A percentile compares a stretch with the other conserved stretches of the same genome.
phyloP scores from a whole-genome alignment of 2,113 vertebrate species.

The Pelecanoides urinatrix region DNA sequence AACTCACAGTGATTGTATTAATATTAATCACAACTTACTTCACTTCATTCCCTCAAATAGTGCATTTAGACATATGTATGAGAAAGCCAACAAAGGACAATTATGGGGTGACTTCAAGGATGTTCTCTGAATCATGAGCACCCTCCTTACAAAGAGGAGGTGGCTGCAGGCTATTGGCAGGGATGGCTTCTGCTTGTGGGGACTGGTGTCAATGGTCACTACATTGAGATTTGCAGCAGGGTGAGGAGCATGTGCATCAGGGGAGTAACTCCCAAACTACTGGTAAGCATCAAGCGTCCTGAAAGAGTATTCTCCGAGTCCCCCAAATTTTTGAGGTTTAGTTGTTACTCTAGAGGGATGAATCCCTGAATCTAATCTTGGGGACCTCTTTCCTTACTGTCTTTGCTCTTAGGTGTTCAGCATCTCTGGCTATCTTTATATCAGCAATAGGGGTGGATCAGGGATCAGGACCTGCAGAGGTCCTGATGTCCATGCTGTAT shows the following conservation, averaged over 20 bases:
- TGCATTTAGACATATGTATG: background rate
- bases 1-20: background rate
- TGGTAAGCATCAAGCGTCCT: background rate
- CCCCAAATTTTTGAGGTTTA: background rate
- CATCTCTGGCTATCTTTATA: background rate
- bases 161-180: background rate
- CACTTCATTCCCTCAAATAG: background rate
- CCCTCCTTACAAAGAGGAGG: background rate
- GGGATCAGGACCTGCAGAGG: background rate
- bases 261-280: background rate
- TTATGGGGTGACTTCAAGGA: background rate
- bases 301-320: background rate
- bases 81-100: background rate
- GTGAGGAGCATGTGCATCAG: background rate
- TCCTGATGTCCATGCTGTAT: fast-evolving
- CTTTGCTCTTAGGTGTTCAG: background rate
- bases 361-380: background rate
- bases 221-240: background rate
- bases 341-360: background rate
- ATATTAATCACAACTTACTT: background rate
- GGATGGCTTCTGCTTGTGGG: background rate
- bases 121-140: background rate
- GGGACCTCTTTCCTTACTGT: background rate
- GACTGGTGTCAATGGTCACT: background rate
- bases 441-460: background rate